A percentile compares a stretch with the other conserved stretches of the same genome.
Evolutionary conservation across 2,113 vertebrate species (phyloP).

Genomic region (Piaya cayana): DNA sequence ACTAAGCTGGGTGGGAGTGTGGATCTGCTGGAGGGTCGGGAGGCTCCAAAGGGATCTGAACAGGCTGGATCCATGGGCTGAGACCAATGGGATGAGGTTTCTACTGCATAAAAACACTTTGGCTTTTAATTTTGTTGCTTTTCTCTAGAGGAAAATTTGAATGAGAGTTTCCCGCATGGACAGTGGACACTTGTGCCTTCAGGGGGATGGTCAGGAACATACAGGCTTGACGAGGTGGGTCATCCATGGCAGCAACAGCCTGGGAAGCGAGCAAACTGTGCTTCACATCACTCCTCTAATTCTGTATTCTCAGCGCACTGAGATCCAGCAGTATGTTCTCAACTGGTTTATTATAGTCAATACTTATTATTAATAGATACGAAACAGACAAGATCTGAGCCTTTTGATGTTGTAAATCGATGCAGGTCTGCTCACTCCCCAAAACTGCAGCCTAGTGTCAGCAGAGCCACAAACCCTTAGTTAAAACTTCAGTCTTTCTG

Average conservation of each 20-base stretch:
- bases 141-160: not conserved
- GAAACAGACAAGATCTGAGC: constrained; percentile 11
- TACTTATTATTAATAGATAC: constrained; percentile 60
- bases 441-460: not conserved
- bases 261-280: not conserved
- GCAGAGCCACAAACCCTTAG: constrained; percentile 22
- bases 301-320: not conserved
- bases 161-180: not conserved
- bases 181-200: not conserved
- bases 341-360: constrained; percentile 38
- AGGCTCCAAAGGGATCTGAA: too few relatives aligned
- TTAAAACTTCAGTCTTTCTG: not conserved
- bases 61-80: too few relatives aligned
- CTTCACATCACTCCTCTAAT: not conserved
- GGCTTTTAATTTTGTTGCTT: not conserved
- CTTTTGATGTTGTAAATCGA: constrained; percentile 35
- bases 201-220: not conserved
- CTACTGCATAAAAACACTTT: not conserved
- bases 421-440: not conserved
- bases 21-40: too few relatives aligned
- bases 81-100: too few relatives aligned
- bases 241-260: not conserved
- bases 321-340: not conserved
- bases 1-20: too few relatives aligned
- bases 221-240: not conserved